Base-by-base conservation (phyloP, 2,797 vertebrate species). In the Typhlichthys subterraneus region DNA sequence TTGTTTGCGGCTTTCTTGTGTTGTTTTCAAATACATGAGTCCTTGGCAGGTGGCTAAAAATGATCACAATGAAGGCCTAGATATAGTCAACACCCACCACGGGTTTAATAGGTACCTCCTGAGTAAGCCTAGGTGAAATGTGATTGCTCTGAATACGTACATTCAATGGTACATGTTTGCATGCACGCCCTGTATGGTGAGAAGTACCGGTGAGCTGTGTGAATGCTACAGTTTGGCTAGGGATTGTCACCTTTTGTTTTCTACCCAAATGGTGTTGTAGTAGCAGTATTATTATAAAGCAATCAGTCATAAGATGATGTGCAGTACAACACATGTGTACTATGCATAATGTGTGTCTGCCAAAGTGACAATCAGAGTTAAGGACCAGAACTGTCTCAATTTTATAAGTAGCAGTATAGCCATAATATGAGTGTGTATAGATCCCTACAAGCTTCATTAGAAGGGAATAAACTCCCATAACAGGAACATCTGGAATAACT, bases 241-340 rank as follows among this genome's bases (percentile, higher is more conserved):
- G 59, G 50, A 23, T 23, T 79, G 69, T 79, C 54, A 77, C 65
- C 72, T 67, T 82, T 52, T 78, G 56, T 72, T 86, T 77, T 73
- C 69, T 62, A 46, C 17, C 48, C 67, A 65, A 64, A 67, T 52
- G 17, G 5, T 14, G 50, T 42, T 42, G 9, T 9, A 42, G 38
- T 42, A 42, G 38, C 38, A 42, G 38, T 42, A 42, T 42, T 42
- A 42, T 42, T 42, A 42, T 42, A 42, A 42, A 42, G 38, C 38
- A 42, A 42, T 42, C 38, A 9, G 38, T 1, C 38, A 42, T 9
- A 9, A 42, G 38, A 42, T 7, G 38, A 8, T 9, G 7, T 42
- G 38, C 38, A 9, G 7, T 42, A 8, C 38, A 42, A 42, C 38
- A 42, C 38, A 33, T 5, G 38, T 42, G 38, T 42, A 8, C 38